Evolutionary conservation across 2,113 vertebrate genomes (phyloP), one percentile per base, ranked within the genome.

Genomic region (Narcine bancroftii): DNA sequence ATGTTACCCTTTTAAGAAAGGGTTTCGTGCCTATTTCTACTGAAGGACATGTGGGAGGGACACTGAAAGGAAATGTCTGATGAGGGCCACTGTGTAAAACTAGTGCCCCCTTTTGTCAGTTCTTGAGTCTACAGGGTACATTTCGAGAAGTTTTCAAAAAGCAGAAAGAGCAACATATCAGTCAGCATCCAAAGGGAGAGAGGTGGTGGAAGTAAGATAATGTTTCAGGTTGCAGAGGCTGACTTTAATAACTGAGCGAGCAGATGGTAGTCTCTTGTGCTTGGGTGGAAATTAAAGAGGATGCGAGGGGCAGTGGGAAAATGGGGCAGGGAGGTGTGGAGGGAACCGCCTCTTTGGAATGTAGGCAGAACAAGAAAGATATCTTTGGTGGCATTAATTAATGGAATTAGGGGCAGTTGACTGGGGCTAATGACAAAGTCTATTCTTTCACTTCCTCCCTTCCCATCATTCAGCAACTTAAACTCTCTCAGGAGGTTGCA

Each of bases 61-160:
- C 39, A 26, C 39, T 29, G 15, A 91, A 42, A 26, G 5, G 24
- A 39, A 42, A 69, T 47, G 63, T 91, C 42, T 60, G 39, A 65
- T 91, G 39, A 71, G 63, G 69, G 63, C 5, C 39, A 69, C 89
- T 91, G 89, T 91, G 89, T 69, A 71, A 91, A 91, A 45, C 89
- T 91, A 91, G 85, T 91, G 89, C 89, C 89, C 89, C 71, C 89
- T 91, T 69, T 91, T 91, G 89, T 91, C 89, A 71, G 63, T 21
- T 69, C 89, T 91, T 66, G 66, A 91, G 89, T 66, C 63, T 91
- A 69, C 89, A 91, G 26, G 69, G 39, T 10, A 26, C 87, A 65
- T 66, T 89, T 69, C 45, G 33, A 91, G 89, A 71, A 69, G 36
- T 69, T 66, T 66, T 66, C 15, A 21, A 29, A 45, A 66, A 66